phyloP scores from a whole-genome alignment of 2,797 vertebrate species.

The Botia kubotai region DNA sequence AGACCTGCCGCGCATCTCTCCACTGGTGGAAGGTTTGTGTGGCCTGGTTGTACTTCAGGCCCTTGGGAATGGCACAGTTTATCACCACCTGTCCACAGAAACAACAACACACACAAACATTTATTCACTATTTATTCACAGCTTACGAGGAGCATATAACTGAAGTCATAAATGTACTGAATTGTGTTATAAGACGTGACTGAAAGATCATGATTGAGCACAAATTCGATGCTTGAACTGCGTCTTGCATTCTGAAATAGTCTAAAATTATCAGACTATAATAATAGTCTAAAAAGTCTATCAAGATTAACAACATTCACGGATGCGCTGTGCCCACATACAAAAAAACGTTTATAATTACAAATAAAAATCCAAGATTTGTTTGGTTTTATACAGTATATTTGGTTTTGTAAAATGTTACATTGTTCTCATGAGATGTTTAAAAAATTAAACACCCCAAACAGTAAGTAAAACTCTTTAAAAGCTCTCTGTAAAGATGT shows the following conservation, averaged over 20 bases:
- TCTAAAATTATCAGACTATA: no score
- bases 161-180: not conserved
- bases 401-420: not conserved
- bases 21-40: constrained; percentile 99
- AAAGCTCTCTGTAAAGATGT: not conserved
- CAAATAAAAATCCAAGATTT: not conserved
- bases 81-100: constrained; percentile 89
- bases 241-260: no score
- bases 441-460: not conserved
- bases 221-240: not conserved
- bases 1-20: constrained; percentile 96
- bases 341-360: not conserved
- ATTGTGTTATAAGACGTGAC: not conserved
- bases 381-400: not conserved
- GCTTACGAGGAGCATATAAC: not conserved
- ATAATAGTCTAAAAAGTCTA: not conserved
- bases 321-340: no score
- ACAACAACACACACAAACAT: not conserved
- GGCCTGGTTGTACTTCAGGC: constrained; percentile 98
- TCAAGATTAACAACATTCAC: not conserved
- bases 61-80: constrained; percentile 99
- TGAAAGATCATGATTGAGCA: not conserved
- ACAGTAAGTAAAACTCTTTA: not conserved
- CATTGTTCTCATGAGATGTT: not conserved
- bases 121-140: not conserved